Conservation (phyloP, 2,888 invertebrate genomes). For the Cataglyphis cursor region DNA sequence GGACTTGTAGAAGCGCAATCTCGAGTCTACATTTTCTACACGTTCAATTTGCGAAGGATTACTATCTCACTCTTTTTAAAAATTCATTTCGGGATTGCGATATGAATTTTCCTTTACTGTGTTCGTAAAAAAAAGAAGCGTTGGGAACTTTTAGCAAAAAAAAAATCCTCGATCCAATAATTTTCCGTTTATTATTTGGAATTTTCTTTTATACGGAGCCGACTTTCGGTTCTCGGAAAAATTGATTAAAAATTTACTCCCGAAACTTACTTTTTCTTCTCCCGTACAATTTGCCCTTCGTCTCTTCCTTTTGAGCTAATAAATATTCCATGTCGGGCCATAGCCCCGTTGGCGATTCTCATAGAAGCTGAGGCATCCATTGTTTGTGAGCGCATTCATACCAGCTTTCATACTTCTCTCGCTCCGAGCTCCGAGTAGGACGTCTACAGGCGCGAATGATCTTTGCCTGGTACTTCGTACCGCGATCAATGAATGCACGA, state of each 20-base stretch:
- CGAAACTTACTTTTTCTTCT: slow-evolving; percentile 1
- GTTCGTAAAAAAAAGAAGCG: not conserved
- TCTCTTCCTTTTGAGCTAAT: slow-evolving; percentile 56
- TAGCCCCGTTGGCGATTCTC: not conserved
- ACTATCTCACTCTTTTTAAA: slow-evolving; percentile 23
- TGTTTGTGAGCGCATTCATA: slow-evolving; percentile 7
- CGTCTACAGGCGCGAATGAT: slow-evolving; percentile 20
- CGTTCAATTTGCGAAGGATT: slow-evolving; percentile 41
- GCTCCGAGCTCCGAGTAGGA: not conserved
- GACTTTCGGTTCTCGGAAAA: not conserved
- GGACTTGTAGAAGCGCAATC: not conserved
- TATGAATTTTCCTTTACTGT: slow-evolving; percentile 23
- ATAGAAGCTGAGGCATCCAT: slow-evolving; percentile 7
- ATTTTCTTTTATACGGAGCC: not conserved
- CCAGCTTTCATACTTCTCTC: not conserved
- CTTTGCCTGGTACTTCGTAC: not conserved
- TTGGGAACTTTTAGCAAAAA: not conserved
- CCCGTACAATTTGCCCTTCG: slow-evolving; percentile 12
- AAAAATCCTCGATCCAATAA: slow-evolving; percentile 1
- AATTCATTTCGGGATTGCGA: slow-evolving; percentile 24
- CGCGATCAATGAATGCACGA: slow-evolving; percentile 58
- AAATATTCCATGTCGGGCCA: slow-evolving; percentile 53
- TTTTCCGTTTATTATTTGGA: not conserved
- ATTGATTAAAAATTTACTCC: slow-evolving; percentile 7
- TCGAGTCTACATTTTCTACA: slow-evolving; percentile 29